Evolutionary conservation across 2,113 vertebrate genomes (phyloP).

Genomic region (Poecilia latipinna): DNA sequence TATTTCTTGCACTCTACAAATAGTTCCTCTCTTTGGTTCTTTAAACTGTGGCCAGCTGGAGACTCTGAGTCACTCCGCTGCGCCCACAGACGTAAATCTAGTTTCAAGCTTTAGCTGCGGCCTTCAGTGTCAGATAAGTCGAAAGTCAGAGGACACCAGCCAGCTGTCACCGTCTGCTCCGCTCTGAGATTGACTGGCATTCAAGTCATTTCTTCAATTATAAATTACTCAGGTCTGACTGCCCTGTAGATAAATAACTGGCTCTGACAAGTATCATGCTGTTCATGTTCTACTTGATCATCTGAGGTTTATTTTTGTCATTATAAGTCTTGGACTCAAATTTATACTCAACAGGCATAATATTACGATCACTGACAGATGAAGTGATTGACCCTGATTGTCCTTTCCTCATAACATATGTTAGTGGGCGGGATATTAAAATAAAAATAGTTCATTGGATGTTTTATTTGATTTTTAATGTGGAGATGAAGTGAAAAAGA

Average conservation of each 20-base stretch:
- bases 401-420: not conserved
- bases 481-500: no score
- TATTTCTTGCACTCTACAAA: conserved; percentile 14
- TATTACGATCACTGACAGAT: not conserved
- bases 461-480: no score
- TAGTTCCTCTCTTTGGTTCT: conserved; percentile 27
- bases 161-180: conserved; percentile 62
- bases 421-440: not conserved
- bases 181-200: conserved; percentile 36
- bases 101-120: conserved; percentile 46
- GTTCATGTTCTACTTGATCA: conserved; percentile 21
- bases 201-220: conserved; percentile 38
- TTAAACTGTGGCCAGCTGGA: conserved; percentile 49
- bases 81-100: conserved; percentile 55
- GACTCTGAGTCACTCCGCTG: conserved; percentile 31
- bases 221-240: conserved; percentile 36
- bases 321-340: not conserved
- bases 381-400: not conserved
- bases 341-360: not conserved
- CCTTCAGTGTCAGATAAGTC: conserved; percentile 58
- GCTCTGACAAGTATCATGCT: conserved; percentile 34
- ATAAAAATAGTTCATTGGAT: no score
- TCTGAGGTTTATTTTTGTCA: conserved; percentile 29
- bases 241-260: conserved; percentile 37
- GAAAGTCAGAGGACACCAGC: conserved; percentile 39